These are phyloP conservation scores for Apamea monoglypha DNA, from an alignment of 2,888 invertebrate species.

Conservation along the genomic window DNA sequence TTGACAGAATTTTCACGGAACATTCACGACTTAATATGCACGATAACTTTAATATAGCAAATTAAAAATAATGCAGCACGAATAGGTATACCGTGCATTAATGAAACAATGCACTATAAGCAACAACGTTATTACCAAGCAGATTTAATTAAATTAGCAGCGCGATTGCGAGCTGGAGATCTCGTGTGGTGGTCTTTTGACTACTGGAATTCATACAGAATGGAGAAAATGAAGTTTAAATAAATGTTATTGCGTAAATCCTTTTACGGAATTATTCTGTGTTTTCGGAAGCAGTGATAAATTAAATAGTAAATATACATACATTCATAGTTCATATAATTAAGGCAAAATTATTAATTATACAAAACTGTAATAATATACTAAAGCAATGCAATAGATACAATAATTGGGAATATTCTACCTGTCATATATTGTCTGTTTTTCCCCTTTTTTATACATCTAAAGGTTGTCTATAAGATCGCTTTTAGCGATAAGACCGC, in stretches of 20 bases:
- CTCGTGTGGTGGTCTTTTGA: slow-evolving; percentile 31
- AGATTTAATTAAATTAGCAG: slow-evolving; percentile 55
- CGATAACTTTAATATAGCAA: background rate
- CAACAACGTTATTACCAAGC: slow-evolving; percentile 34
- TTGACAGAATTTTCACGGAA: background rate
- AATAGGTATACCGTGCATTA: slow-evolving; percentile 6
- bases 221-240: background rate
- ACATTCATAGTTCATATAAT: background rate
- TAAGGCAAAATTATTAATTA: background rate
- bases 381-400: background rate
- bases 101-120: slow-evolving; percentile 22
- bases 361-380: background rate
- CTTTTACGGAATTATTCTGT: background rate
- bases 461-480: background rate
- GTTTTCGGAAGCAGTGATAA: background rate
- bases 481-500: background rate
- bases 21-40: background rate
- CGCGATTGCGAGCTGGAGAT: slow-evolving; percentile 31
- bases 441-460: background rate
- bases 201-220: background rate
- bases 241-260: background rate
- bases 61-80: slow-evolving; percentile 21
- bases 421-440: background rate
- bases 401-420: background rate
- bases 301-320: background rate